These are phyloP conservation scores for Dipodomys stephensi DNA, from an alignment of 2,113 vertebrate genomes.

Conservation along the genomic window DNA sequence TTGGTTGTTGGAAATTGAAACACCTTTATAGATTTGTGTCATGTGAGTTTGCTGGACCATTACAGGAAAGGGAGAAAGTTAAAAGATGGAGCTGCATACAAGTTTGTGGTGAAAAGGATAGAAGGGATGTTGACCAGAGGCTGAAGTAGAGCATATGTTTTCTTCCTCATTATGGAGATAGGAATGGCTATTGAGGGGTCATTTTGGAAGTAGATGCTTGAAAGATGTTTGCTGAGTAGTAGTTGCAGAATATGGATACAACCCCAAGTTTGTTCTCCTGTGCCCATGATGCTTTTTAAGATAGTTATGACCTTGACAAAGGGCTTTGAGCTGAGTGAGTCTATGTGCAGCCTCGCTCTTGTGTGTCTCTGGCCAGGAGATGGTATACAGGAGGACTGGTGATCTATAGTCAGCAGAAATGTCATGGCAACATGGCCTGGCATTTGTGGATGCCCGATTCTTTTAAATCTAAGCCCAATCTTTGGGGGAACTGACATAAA, in stretches of 20 bases:
- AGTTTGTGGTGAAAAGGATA: background rate
- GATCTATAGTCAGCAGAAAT: slow-evolving; percentile 1
- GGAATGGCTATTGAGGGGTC: background rate
- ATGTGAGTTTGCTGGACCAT: background rate
- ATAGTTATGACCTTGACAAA: background rate
- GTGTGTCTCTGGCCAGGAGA: background rate
- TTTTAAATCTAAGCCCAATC: slow-evolving; percentile 14
- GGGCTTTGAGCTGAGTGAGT: background rate
- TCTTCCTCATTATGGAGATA: background rate
- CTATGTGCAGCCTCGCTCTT: background rate
- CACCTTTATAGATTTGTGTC: background rate
- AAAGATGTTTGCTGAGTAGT: background rate
- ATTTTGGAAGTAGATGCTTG: background rate
- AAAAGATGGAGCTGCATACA: background rate
- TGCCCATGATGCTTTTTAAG: background rate
- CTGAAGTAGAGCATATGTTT: background rate
- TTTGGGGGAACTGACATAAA: background rate
- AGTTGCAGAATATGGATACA: background rate
- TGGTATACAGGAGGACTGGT: background rate
- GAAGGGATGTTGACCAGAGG: background rate
- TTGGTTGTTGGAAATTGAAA: background rate
- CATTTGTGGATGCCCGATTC: slow-evolving; percentile 26
- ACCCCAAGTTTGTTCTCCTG: background rate
- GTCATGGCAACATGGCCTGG: background rate
- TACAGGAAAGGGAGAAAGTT: background rate